These are phyloP conservation scores for Hyphantria cunea DNA, from an alignment of 1,140 invertebrate genomes.

Conservation along the genomic window DNA sequence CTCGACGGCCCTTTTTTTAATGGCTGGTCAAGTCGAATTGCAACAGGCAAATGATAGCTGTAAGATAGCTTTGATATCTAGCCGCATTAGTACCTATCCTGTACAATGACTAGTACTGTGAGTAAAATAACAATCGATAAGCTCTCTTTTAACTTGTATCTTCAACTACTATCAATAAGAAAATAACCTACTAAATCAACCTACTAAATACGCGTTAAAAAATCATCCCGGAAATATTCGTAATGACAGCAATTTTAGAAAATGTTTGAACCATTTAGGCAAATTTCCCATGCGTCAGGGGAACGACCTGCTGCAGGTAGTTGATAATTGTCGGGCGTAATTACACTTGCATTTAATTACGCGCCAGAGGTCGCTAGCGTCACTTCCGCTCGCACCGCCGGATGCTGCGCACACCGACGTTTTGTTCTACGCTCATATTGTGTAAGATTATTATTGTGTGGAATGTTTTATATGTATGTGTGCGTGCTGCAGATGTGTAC, in stretches of 20 bases:
- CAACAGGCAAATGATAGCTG: too few species aligned
- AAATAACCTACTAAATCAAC: too few species aligned
- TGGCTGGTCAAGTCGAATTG: too few species aligned
- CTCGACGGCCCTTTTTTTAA: too few species aligned
- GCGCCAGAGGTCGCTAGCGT: slow-evolving; percentile 24
- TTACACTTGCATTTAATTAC: slow-evolving; percentile 30
- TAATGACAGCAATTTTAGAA: not conserved
- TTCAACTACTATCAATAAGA: too few species aligned
- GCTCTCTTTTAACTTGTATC: too few species aligned
- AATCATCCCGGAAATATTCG: not conserved
- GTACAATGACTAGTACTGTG: too few species aligned
- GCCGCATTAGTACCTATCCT: too few species aligned
- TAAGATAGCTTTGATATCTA: too few species aligned
- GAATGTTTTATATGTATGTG: not conserved
- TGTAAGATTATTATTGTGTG: not conserved
- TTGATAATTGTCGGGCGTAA: slow-evolving; percentile 19
- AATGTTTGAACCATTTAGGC: not conserved
- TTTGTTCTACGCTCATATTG: slow-evolving; percentile 16
- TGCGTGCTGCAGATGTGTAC: not conserved
- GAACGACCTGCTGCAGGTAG: slow-evolving; percentile 2
- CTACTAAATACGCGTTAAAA: too few species aligned
- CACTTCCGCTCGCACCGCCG: slow-evolving; percentile 14
- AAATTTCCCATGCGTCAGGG: slow-evolving; percentile 3
- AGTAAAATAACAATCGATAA: too few species aligned
- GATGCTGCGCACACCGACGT: slow-evolving; percentile 12